Base-by-base conservation (phyloP, 2,113 vertebrate species). In the Stictonetta naevosa region DNA sequence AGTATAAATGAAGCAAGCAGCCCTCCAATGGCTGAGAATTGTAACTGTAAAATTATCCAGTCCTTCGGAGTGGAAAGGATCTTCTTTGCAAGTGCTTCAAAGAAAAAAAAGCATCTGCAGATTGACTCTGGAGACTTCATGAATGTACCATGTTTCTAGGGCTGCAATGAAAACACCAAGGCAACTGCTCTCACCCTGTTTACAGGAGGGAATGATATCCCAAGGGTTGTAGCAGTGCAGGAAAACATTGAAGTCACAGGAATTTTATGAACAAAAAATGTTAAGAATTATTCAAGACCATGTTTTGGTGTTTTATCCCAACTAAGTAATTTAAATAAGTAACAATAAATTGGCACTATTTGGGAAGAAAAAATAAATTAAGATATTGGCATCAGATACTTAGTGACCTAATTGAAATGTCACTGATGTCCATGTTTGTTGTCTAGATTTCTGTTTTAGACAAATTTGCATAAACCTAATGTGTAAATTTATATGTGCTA, bases 131-230 rank as follows among this genome's bases (percentile, higher is more conserved):
- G 46, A 36, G 74, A 68, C 42, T 14, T 46, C 55, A 29, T 0
- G 3, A 52, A 60, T 0, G 0, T 56, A 5, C 26, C 0, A 0
- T 0, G 1, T 67, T 53, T 59, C 60, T 64, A 2, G 29, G 16
- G 31, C 60, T 72, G 55, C 64, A 7, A 40, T 52, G 72, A 42
- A 7, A 63, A 18, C 28, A 44, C 4, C 38, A 6, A 8, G 58
- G 8, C 48, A 77, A 66, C 18, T 82, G 46, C 40, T 92, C 13
- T 20, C 29, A 29, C 33, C 8, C 8, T 3, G 6, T 21, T 56
- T 71, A 52, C 34, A 40, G 29, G 5, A 15, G 18, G 20, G 13
- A 25, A 17, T 34, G 63, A 12, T 23, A 20, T 42, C 28, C 55
- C 6, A 4, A 29, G 40, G 16, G 6, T 59, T 84, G 46, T n/a